These are phyloP conservation scores for Melanchra persicariae DNA, from an alignment of 2,888 invertebrate species.

Conservation along the genomic window DNA sequence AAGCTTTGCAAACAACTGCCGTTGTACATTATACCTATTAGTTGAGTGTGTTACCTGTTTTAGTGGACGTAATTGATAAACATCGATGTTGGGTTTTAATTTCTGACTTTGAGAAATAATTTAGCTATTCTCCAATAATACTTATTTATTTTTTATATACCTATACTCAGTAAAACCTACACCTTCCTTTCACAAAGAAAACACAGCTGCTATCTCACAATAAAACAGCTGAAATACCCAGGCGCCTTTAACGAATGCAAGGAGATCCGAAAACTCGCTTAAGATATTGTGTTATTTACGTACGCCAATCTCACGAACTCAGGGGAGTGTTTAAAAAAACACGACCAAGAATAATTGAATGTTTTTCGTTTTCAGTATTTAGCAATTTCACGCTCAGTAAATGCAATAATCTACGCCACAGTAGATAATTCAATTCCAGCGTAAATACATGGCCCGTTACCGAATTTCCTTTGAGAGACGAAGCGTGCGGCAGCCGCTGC, in stretches of 20 bases:
- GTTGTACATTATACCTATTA: constrained; percentile 30
- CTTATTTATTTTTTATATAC: no score
- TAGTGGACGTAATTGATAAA: constrained; percentile 6
- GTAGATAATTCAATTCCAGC: constrained; percentile 87
- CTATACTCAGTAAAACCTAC: background rate
- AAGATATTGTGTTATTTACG: constrained; percentile 52
- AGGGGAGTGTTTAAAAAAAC: constrained; percentile 59
- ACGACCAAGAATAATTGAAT: constrained; percentile 68
- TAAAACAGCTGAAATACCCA: constrained; percentile 6
- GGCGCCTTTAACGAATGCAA: constrained; percentile 33
- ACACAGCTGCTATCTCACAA: constrained; percentile 1
- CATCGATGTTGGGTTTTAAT: background rate
- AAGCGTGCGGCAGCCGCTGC: constrained; percentile 84
- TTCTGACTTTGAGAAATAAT: background rate
- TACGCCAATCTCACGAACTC: constrained; percentile 38
- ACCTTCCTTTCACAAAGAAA: background rate
- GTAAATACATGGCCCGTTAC: constrained; percentile 87
- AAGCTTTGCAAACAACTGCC: constrained; percentile 59
- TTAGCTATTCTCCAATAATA: background rate
- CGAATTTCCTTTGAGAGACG: constrained; percentile 90
- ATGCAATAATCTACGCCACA: constrained; percentile 86
- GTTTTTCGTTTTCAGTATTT: constrained; percentile 77
- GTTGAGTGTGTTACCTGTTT: constrained; percentile 32
- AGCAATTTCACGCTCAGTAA: constrained; percentile 86
- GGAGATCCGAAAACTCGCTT: constrained; percentile 48